Base-by-base conservation (phyloP, 2,113 vertebrate species). In the Empidonax alnorum region DNA sequence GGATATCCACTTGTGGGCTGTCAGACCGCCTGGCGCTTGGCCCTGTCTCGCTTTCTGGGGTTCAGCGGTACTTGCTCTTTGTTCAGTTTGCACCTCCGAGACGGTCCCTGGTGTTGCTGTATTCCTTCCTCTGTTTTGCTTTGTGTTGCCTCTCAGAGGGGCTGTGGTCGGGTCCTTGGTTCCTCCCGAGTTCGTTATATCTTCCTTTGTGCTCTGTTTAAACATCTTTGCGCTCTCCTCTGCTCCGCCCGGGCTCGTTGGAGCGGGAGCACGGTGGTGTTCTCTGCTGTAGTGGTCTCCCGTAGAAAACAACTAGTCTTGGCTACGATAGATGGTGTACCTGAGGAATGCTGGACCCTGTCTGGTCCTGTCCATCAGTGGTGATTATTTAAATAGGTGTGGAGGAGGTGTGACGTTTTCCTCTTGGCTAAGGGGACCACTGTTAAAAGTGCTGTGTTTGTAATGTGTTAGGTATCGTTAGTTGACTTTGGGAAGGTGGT, bases 191-290 rank as follows among this genome's bases (percentile, higher is more conserved):
- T 7, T 89, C 37, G 44, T 89, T 82, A 17, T 68, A 7, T 78
- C 35, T 92, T 71, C 76, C 80, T 95, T 96, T 96, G 95, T 97
- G 86, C n/a, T 71, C 33, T 28, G 7, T 74, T 92, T 65, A 75
- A 84, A 84, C 49, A 30, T 89, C 58, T 89, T 56, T 75, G 68
- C 2, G 4, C 7, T 71, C 47, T 67, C 16, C 14, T 84, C 67
- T 93, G 66, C 74, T 93, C 74, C 8, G 0, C 84, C 65, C 47
- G 13, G 42, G 3, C 62, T 79, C n/a, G 35, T 7, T 35, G 49
- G 24, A 49, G n/a, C 41, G 20, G 62, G 17, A 65, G 22, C 13
- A 2, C 17, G 10, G 44, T 12, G 61, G 9, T 37, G 27, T 31
- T 72, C 39, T 62, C 52, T 3, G 25, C 55, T 55, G 17, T 33